Evolutionary conservation across 1,140 invertebrate species (phyloP).

Genomic region (Cyclargus thomasi): DNA sequence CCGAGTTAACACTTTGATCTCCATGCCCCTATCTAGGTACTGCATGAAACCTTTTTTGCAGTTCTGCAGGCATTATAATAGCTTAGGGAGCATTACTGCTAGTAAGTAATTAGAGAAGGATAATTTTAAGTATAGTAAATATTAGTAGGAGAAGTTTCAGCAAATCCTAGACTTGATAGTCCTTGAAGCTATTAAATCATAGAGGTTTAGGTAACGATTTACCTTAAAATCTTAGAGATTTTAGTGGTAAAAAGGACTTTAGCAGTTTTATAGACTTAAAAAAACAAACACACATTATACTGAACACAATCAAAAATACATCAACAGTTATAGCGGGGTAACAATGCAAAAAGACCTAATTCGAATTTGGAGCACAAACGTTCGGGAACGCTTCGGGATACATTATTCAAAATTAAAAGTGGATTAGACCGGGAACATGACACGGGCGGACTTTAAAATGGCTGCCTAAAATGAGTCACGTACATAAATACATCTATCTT

Average conservation of each 20-base stretch:
- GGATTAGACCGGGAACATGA: slow-evolving; percentile 44
- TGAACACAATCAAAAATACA: slow-evolving; percentile 21
- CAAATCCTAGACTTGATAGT: too few relatives aligned
- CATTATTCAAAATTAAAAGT: slow-evolving; percentile 70
- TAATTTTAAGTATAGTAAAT: too few relatives aligned
- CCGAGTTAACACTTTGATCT: slow-evolving; percentile 8
- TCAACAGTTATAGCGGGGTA: slow-evolving; percentile 26
- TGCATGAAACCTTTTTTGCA: neutral
- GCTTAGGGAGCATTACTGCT: too few relatives aligned
- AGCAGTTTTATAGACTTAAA: too few relatives aligned
- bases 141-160: too few relatives aligned
- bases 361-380: slow-evolving; percentile 32
- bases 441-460: slow-evolving; percentile 33
- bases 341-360: slow-evolving; percentile 44
- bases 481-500: slow-evolving; percentile 26
- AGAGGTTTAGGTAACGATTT: neutral
- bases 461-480: slow-evolving; percentile 31
- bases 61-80: neutral
- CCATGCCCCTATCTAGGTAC: slow-evolving; percentile 5
- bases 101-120: too few relatives aligned
- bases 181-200: neutral
- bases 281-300: slow-evolving; percentile 17
- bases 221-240: too few relatives aligned
- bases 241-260: too few relatives aligned
- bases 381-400: slow-evolving; percentile 29